Conservation (phyloP, 92 coral and sea anemone genomes). For the Epizoanthus rinbou region DNA sequence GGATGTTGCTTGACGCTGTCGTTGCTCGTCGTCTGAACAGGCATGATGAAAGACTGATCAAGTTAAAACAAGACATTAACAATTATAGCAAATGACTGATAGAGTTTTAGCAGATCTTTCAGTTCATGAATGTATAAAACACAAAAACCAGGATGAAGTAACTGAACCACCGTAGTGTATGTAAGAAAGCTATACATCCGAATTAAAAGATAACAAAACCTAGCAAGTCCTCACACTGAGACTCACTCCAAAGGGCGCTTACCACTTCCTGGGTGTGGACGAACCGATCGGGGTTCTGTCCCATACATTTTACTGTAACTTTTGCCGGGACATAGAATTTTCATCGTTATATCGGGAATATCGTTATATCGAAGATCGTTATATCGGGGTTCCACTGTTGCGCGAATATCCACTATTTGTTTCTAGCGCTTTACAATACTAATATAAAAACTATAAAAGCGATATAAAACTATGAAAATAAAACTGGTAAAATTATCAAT, state of each 20-base stretch:
- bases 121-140: background rate
- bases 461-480: too few species aligned
- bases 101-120: background rate
- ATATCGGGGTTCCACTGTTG: too few species aligned
- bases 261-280: background rate
- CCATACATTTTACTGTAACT: too few species aligned
- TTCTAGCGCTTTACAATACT: too few species aligned
- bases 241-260: background rate
- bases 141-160: background rate
- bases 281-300: background rate
- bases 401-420: too few species aligned
- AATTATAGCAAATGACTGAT: background rate
- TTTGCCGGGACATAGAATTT: too few species aligned
- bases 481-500: too few species aligned
- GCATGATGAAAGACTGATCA: slow-evolving; percentile 17
- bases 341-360: too few species aligned
- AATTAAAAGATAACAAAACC: slow-evolving; percentile 13
- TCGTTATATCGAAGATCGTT: too few species aligned
- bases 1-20: slow-evolving; percentile 16
- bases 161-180: background rate
- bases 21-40: slow-evolving; percentile 2
- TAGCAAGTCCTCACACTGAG: background rate
- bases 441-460: too few species aligned
- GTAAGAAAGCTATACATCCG: background rate
- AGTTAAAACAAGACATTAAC: background rate